phyloP scores from a whole-genome alignment of 2,113 vertebrate genomes.

The Phyllostomus hastatus region DNA sequence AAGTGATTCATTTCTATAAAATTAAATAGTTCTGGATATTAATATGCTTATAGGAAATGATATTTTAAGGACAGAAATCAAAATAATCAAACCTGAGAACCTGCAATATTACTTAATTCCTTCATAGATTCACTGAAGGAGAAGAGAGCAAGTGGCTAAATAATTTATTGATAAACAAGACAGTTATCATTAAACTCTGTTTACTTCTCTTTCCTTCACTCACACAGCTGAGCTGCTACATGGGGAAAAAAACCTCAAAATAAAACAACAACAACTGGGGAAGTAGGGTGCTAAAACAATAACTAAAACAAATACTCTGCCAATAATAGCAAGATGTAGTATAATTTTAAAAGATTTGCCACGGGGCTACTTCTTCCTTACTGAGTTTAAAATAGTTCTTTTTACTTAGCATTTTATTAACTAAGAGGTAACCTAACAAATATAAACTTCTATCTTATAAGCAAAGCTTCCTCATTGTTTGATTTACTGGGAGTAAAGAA shows the following conservation, averaged over 20 bases:
- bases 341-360: slow-evolving; percentile 1
- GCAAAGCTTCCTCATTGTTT: neutral
- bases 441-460: neutral
- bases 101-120: neutral
- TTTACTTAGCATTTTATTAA: slow-evolving; percentile 12
- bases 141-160: neutral
- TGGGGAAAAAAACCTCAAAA: neutral
- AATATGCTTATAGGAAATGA: neutral
- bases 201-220: neutral
- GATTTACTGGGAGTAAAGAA: neutral
- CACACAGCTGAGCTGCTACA: neutral
- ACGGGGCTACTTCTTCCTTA: neutral
- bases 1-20: slow-evolving; percentile 4
- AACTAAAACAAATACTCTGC: neutral
- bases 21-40: neutral
- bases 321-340: neutral
- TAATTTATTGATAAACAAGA: neutral
- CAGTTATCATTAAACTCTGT: neutral
- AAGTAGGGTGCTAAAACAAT: neutral
- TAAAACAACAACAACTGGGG: neutral
- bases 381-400: neutral
- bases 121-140: neutral
- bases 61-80: neutral
- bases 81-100: neutral
- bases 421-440: neutral